Evolutionary conservation across 2,797 vertebrate genomes (phyloP).

Genomic region (Pseudochaenichthys georgianus): DNA sequence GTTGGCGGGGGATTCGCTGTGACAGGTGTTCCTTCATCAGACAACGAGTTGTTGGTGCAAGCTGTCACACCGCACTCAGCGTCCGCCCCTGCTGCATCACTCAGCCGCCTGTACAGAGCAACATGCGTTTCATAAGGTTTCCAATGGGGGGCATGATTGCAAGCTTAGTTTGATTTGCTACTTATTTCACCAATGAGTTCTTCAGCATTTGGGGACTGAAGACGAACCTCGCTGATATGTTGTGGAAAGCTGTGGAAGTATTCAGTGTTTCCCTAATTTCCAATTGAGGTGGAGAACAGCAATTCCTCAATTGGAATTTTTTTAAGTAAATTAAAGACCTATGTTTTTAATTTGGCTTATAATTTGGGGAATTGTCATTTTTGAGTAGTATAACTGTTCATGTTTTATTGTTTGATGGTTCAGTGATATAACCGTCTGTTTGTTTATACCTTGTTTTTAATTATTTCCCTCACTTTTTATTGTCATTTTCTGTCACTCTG

Average conservation of each 20-base stretch:
- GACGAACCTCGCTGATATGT: not conserved
- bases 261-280: not conserved
- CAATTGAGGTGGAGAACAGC: too few species aligned
- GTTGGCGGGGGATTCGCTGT: constrained; percentile 81
- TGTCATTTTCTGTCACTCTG: too few species aligned
- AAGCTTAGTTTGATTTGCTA: not conserved
- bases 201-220: not conserved
- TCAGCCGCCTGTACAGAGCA: constrained; percentile 74
- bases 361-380: too few species aligned
- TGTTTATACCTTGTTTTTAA: too few species aligned
- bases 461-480: too few species aligned
- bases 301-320: not conserved
- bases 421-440: too few species aligned
- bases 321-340: too few species aligned
- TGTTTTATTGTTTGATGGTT: too few species aligned
- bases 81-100: constrained; percentile 80
- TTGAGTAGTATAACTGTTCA: too few species aligned
- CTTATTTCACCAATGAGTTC: not conserved
- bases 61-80: constrained; percentile 64
- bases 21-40: constrained; percentile 87
- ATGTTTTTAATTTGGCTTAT: too few species aligned
- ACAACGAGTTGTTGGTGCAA: constrained; percentile 81
- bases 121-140: not conserved
- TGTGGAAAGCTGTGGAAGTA: not conserved
- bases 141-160: too few species aligned